Evolutionary conservation across 30 jellyfish, hydroid and myxozoan genomes (phyloP).

Genomic region (Turritopsis rubra): DNA sequence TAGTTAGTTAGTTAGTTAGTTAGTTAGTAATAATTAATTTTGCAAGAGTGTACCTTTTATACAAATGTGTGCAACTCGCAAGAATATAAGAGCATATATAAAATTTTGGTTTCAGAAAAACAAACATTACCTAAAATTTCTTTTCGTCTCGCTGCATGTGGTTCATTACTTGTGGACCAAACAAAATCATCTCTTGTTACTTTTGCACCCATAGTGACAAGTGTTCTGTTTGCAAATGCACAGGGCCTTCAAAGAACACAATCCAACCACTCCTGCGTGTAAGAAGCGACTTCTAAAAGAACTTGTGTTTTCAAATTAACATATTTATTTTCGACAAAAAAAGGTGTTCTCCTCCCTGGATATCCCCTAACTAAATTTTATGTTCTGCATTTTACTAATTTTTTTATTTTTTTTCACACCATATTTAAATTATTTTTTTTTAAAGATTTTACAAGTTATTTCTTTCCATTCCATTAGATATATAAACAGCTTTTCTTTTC

Average conservation of each 20-base stretch:
- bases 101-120: background rate
- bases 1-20: no score
- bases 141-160: constrained; percentile 85
- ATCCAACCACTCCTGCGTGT: background rate
- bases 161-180: constrained; percentile 77
- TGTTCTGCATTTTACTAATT: background rate
- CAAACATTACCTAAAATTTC: constrained; percentile 75
- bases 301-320: background rate
- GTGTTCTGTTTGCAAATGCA: background rate
- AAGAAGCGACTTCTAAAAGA: background rate
- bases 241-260: background rate
- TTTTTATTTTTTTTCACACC: no score
- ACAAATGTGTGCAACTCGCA: no score
- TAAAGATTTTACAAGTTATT: no score
- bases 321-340: background rate
- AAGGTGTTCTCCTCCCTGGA: background rate
- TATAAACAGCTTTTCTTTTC: no score
- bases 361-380: background rate
- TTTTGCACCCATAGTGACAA: constrained; percentile 63
- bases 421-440: no score
- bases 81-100: no score
- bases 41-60: no score
- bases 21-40: no score
- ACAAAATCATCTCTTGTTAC: constrained; percentile 63
- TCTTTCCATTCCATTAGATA: no score